A percentile compares a stretch with the other conserved stretches of the same genome.
phyloP scores from a whole-genome alignment of 64 coral and sea anemone species.

The Orbicella faveolata region DNA sequence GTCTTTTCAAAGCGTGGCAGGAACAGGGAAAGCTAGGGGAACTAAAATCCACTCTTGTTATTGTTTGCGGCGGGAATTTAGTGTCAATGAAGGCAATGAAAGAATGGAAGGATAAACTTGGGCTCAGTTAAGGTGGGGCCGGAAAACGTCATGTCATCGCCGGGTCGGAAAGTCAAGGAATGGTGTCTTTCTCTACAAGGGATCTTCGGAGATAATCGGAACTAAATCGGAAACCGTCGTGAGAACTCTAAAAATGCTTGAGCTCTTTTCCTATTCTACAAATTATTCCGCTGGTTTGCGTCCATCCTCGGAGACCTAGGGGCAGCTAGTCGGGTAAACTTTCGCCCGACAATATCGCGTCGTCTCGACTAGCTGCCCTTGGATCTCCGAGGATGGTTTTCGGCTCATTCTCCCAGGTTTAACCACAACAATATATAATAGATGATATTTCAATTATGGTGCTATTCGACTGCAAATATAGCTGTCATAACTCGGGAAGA shows the following conservation, averaged over 20 bases:
- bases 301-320: not conserved
- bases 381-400: not conserved
- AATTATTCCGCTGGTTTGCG: not conserved
- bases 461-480: too few relatives aligned
- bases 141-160: not conserved
- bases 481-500: too few relatives aligned
- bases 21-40: constrained; percentile 64
- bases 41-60: constrained; percentile 70
- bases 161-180: not conserved
- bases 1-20: constrained; percentile 56
- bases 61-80: constrained; percentile 91
- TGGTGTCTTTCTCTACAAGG: not conserved
- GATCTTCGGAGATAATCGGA: not conserved
- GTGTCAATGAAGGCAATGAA: constrained; percentile 74
- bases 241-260: not conserved
- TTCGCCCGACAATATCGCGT: too few relatives aligned
- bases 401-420: too few relatives aligned
- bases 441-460: too few relatives aligned
- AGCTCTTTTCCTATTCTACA: not conserved
- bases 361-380: too few relatives aligned
- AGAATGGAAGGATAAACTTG: constrained; percentile 83
- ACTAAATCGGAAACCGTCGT: not conserved
- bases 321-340: too few relatives aligned
- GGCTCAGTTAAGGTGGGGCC: constrained; percentile 7
- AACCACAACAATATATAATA: too few relatives aligned